Percentiles rank a stretch among this genome's conserved stretches.
Conservation (phyloP, 2,113 vertebrate genomes). For the Dryoscopus gambensis region DNA sequence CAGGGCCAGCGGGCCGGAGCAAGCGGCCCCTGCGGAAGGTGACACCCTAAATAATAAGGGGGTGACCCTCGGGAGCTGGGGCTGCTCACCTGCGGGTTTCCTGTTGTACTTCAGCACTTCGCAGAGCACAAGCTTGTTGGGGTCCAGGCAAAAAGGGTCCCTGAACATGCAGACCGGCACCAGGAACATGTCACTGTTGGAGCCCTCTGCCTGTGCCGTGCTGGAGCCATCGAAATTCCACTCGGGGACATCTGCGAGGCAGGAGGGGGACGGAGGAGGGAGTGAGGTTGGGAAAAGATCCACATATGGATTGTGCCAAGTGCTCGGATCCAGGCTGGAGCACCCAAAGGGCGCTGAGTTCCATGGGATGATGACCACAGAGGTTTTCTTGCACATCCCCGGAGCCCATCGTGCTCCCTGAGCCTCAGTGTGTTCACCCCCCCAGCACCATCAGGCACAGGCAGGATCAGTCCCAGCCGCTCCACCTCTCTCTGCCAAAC, state of each 20-base stretch:
- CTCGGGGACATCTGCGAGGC: constrained; percentile 69
- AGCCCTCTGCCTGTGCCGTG: constrained; percentile 75
- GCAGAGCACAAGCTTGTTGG: constrained; percentile 78
- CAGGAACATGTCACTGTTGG: constrained; percentile 87
- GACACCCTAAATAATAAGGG: neutral
- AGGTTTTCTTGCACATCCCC: neutral
- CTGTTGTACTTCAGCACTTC: constrained; percentile 81
- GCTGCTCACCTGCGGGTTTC: constrained; percentile 69
- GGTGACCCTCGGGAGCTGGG: neutral
- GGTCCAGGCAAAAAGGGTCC: constrained; percentile 77
- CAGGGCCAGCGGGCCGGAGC: fast-evolving
- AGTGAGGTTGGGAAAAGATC: neutral
- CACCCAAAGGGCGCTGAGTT: fast-evolving
- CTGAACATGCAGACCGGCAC: constrained; percentile 76
- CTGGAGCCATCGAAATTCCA: constrained; percentile 82
- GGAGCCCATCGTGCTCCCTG: neutral
- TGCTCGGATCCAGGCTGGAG: neutral
- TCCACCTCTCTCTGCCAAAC: neutral
- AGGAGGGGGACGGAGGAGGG: neutral
- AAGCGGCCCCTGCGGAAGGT: fast-evolving
- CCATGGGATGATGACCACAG: fast-evolving
- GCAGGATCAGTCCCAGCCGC: neutral
- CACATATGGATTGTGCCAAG: fast-evolving
- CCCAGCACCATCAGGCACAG: neutral
- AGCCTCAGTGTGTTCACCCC: fast-evolving